These are phyloP conservation scores for Palythoa grandiflora DNA, from an alignment of 92 coral and sea anemone species.

Conservation along the genomic window DNA sequence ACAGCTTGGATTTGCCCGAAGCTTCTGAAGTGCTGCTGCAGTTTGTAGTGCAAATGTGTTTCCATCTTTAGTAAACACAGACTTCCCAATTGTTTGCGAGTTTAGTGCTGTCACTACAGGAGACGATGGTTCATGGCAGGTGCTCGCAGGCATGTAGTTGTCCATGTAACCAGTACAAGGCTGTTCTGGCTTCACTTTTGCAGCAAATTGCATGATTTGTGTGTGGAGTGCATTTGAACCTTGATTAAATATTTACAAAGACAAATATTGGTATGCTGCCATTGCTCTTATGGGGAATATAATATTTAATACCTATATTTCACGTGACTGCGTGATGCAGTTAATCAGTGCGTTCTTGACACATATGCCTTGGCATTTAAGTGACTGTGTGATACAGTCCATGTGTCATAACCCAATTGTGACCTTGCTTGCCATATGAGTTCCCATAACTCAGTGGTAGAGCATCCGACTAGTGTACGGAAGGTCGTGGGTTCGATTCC, in stretches of 20 bases:
- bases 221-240: constrained; percentile 76
- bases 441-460: too few relatives aligned
- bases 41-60: constrained; percentile 73
- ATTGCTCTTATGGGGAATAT: too few relatives aligned
- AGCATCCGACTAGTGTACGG: too few relatives aligned
- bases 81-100: constrained; percentile 58
- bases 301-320: too few relatives aligned
- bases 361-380: too few relatives aligned
- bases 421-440: too few relatives aligned
- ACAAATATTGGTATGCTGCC: too few relatives aligned
- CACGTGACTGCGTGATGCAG: too few relatives aligned
- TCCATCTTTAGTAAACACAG: constrained; percentile 64
- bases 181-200: constrained; percentile 92
- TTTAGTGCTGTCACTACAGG: constrained; percentile 79
- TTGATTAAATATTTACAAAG: neutral
- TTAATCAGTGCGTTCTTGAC: too few relatives aligned
- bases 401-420: too few relatives aligned
- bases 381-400: too few relatives aligned
- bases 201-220: constrained; percentile 79
- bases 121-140: constrained; percentile 81
- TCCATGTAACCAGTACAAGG: constrained; percentile 82
- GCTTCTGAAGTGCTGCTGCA: constrained; percentile 73
- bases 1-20: constrained; percentile 61
- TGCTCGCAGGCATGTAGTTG: constrained; percentile 66
- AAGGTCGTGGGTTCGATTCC: too few relatives aligned